Base-by-base conservation (phyloP, 2,797 vertebrate genomes). In the Chaetodon trifasciatus region DNA sequence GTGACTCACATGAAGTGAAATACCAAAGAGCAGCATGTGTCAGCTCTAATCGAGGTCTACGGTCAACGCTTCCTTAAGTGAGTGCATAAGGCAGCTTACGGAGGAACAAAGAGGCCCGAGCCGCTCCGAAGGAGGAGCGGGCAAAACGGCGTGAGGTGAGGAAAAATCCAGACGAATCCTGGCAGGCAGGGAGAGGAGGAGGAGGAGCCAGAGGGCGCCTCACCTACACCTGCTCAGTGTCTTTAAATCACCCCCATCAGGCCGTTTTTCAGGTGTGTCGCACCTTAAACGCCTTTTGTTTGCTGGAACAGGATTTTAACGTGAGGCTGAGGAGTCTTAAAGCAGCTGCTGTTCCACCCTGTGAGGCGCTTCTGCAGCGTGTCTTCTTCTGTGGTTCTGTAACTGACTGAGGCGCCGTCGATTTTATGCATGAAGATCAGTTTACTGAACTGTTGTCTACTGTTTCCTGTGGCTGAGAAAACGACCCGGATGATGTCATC, bases 1-100 rank as follows among this genome's bases (percentile, higher is more conserved):
- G 23, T 87, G 83, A 89, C 50, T 89, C 88, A 86, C 40, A 19
- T 19, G 6, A 63, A 84, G 81, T 56, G 53, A 85, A 86, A 88
- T 83, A 85, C 79, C 86, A 88, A 66, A 85, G 84, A 86, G 84
- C 86, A 86, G 86, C 84, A 57, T 82, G 88, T 80, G 88, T 90
- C 84, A 56, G 82, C 86, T 70, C 50, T 83, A 88, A 90, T 79
- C 70, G 81, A 79, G 61, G 17, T 82, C 81, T 63, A 85, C 77
- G 50, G 79, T 74, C 88, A 80, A 60, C 83, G 24, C 40, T 74
- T 60, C 58, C 76, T 74, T 46, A 68, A 82, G 83, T 74, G 85
- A 78, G 56, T 66, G 52, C 79, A 71, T 50, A 58, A 84, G 78
- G 65, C 81, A 46, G 79, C 70, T 84, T 69, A 84, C 23, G 9